Base-by-base conservation (phyloP, 1,140 invertebrate species). In the Drosophila rhopaloa region DNA sequence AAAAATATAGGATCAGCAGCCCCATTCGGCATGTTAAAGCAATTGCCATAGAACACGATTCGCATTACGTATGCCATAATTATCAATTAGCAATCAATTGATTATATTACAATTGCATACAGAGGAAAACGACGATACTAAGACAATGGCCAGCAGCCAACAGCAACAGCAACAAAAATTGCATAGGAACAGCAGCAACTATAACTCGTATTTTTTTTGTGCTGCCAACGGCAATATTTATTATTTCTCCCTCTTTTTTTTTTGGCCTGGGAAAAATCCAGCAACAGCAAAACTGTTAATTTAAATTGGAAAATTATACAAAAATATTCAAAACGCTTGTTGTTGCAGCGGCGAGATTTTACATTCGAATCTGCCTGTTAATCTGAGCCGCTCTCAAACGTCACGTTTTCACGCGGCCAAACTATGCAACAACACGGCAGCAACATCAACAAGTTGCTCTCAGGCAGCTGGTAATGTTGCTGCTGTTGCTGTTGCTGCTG, bases 261-360 rank as follows among this genome's bases (percentile, higher is more conserved):
- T 79, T 62, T 54, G 84, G 80, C 84, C 84, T 88, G 84, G 84
- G 84, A 89, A 85, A 84, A 81, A 89, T 80, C 66, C 63, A 62
- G 43, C 55, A 63, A 43, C 62, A 79, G 60, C 72, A 82, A 74
- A 66, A 83, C 81, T 72, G 77, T 89, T 89, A 89, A 89, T 89
- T 89, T 89, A 90, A 89, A 89, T 89, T 89, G 84, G 84, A 89
- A 89, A 89, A 89, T 89, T 89, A 89, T 89, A 89, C 85, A 84
- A 88, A 88, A 88, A 88, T 88, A 88, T 88, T 88, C 80, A 84
- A 89, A 89, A 84, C 74, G 84, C 74, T 84, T 66, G 75, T 65
- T 80, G 62, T 61, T 66, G 67, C 54, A 53, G 51, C 81, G 35
- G 47, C 81, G 35, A 73, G 81, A 50, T 13, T 72, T 71, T 74